These are phyloP conservation scores for Rhineura floridana DNA, from an alignment of 2,113 vertebrate genomes.

Conservation along the genomic window DNA sequence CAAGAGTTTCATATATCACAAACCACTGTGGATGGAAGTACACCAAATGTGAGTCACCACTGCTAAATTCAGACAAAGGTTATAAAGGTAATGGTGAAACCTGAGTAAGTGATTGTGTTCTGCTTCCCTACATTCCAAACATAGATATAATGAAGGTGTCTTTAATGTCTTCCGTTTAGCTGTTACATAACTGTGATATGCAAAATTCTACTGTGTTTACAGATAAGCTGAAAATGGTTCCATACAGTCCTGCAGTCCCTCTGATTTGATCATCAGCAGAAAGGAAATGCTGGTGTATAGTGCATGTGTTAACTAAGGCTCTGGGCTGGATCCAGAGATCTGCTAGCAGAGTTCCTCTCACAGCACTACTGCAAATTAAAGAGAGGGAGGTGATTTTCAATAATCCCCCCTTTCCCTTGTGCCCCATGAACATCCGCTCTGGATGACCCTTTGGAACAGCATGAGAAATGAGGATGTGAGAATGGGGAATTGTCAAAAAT, in stretches of 20 bases:
- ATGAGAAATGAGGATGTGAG: no score
- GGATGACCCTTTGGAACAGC: no score
- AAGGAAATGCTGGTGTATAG: background rate
- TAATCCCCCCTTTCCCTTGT: no score
- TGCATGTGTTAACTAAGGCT: background rate
- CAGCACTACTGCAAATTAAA: background rate
- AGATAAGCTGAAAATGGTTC: background rate
- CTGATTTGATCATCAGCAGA: background rate
- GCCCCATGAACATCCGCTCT: no score
- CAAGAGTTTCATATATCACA: background rate
- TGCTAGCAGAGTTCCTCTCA: background rate
- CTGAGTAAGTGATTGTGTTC: background rate
- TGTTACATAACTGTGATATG: background rate
- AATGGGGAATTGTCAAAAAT: background rate
- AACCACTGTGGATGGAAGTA: background rate
- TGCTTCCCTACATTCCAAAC: slow-evolving; percentile 1
- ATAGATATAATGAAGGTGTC: slow-evolving; percentile 4
- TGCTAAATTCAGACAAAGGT: background rate
- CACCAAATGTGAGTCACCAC: background rate
- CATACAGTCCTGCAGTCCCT: background rate
- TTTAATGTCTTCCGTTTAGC: background rate
- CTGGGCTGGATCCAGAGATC: background rate
- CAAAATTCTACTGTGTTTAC: slow-evolving; percentile 34
- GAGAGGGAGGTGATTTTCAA: background rate
- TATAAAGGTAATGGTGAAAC: slow-evolving; percentile 3